A percentile compares a stretch with the other conserved stretches of the same genome.
Evolutionary conservation across 2,113 vertebrate species (phyloP).

Genomic region (Peromyscus californicus): DNA sequence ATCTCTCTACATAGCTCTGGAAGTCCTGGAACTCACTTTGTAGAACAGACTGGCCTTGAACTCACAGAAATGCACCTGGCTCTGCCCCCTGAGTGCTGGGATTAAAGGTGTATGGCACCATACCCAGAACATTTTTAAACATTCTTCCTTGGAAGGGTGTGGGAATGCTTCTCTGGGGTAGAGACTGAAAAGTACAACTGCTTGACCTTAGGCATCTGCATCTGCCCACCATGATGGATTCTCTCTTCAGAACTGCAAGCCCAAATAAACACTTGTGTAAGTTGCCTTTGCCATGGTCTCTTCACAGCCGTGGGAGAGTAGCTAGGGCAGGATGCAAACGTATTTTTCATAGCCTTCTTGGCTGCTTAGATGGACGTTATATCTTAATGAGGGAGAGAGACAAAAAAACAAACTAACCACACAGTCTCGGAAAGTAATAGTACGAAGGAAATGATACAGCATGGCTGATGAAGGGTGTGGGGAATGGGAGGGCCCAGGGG

Average conservation of each 20-base stretch:
- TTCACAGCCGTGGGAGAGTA: not conserved
- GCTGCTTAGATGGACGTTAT: not conserved
- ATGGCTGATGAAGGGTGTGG: not conserved
- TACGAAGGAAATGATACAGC: not conserved
- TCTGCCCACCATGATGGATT: not conserved
- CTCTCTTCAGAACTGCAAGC: not conserved
- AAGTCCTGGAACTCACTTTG: not conserved
- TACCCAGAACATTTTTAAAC: not conserved
- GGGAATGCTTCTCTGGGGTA: not conserved
- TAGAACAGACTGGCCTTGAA: not conserved
- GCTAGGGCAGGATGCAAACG: not conserved
- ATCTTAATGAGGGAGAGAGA: not conserved
- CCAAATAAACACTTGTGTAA: not conserved
- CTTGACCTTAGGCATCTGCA: not conserved
- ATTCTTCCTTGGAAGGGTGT: not conserved
- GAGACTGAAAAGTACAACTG: not conserved
- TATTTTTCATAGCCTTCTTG: constrained; percentile 3
- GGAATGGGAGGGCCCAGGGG: not conserved
- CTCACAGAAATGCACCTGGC: not conserved
- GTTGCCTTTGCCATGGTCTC: not conserved
- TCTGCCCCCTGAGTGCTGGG: not conserved
- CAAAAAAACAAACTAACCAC: not conserved
- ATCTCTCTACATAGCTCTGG: not conserved
- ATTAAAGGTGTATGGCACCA: not conserved
- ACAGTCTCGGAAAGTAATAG: not conserved